These are phyloP conservation scores for Psophia crepitans DNA, from an alignment of 2,113 vertebrate species.

Conservation along the genomic window DNA sequence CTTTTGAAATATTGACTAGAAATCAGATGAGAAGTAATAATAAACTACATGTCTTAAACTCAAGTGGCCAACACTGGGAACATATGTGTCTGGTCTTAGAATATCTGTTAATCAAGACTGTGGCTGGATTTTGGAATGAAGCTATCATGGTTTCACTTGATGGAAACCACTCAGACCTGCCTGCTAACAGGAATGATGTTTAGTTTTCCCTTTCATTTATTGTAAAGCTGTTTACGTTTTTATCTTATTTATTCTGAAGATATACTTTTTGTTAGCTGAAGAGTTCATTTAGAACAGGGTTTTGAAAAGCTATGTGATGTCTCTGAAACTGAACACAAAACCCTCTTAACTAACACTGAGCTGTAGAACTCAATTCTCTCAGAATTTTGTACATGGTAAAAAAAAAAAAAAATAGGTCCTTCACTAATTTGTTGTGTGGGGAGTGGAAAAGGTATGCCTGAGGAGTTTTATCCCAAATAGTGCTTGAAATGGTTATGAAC, in stretches of 20 bases:
- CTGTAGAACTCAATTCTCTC: neutral
- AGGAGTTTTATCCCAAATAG: neutral
- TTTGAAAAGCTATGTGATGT: neutral
- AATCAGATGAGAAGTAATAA: slow-evolving; percentile 25
- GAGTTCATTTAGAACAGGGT: neutral
- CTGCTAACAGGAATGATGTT: neutral
- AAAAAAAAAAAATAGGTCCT: neutral
- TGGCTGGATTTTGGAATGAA: neutral
- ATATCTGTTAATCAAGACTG: neutral
- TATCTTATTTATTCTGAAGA: neutral
- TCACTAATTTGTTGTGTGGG: neutral
- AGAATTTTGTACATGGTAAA: neutral
- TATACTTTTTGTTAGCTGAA: neutral
- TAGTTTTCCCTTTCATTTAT: neutral
- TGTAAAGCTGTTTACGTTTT: neutral
- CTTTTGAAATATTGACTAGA: neutral
- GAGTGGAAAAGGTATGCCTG: neutral
- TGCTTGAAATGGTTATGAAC: neutral
- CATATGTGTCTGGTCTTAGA: neutral
- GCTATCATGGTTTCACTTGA: neutral
- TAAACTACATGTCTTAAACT: neutral
- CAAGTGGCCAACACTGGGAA: neutral
- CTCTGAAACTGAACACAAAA: neutral
- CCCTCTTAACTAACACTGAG: neutral
- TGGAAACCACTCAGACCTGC: neutral